phyloP scores from a whole-genome alignment of 2,888 invertebrate species.

The Ischnura elegans region DNA sequence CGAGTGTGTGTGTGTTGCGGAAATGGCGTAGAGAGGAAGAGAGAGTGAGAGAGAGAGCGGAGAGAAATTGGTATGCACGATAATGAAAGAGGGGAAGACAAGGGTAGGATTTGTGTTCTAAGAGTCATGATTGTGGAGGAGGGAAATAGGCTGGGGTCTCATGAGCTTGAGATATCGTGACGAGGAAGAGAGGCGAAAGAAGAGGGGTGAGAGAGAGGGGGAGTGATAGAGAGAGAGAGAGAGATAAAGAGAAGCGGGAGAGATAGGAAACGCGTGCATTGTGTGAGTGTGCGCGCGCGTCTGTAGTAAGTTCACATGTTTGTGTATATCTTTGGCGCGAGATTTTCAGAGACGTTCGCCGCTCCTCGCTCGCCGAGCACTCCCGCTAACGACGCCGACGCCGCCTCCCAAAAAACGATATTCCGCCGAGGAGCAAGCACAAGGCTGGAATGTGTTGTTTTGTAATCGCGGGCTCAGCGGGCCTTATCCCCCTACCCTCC shows the following conservation, averaged over 20 bases:
- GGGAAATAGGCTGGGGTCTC: not conserved
- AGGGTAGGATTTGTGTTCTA: not conserved
- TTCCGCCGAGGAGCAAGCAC: conserved; percentile 51
- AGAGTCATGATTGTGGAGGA: not conserved
- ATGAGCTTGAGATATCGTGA: not conserved
- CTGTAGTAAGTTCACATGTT: not conserved
- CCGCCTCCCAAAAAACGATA: conserved; percentile 48
- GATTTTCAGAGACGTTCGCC: conserved; percentile 28
- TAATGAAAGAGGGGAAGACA: not conserved
- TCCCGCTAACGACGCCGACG: conserved; percentile 53
- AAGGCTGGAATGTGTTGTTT: conserved; percentile 57
- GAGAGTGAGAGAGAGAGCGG: not conserved
- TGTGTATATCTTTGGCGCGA: conserved; percentile 42
- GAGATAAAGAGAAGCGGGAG: not conserved
- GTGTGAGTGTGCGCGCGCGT: not conserved
- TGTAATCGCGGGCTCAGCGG: conserved; percentile 62
- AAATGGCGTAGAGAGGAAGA: not conserved
- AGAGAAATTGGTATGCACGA: not conserved
- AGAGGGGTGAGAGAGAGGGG: not conserved
- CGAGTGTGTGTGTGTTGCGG: not conserved
- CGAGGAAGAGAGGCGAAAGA: not conserved
- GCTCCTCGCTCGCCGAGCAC: not conserved
- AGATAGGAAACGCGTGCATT: not conserved
- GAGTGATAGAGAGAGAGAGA: not conserved
- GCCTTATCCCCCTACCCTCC: not conserved